phyloP scores from a whole-genome alignment of 1,140 invertebrate genomes.

The Macrobrachium rosenbergii region DNA sequence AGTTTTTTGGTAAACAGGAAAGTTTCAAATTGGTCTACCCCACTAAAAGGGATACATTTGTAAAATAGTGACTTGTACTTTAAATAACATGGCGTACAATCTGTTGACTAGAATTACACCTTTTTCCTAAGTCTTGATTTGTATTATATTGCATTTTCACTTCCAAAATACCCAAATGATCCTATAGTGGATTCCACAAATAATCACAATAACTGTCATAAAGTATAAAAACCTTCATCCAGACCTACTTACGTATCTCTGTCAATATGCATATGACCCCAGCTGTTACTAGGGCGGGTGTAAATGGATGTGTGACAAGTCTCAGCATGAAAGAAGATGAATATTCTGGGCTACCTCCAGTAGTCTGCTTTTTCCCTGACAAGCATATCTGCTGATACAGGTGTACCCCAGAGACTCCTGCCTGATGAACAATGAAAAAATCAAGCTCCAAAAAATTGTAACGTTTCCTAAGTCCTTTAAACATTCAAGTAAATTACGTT shows the following conservation, averaged over 20 bases:
- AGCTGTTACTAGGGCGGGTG: slow-evolving; percentile 36
- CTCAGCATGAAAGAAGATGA: slow-evolving; percentile 4
- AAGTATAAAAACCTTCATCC: not conserved
- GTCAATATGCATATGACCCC: slow-evolving; percentile 27
- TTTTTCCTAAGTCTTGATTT: too few species aligned
- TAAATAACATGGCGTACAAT: too few species aligned
- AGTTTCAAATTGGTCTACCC: too few species aligned
- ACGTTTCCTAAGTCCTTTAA: not conserved
- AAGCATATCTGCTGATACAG: slow-evolving; percentile 47
- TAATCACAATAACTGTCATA: not conserved
- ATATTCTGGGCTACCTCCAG: not conserved
- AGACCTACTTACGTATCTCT: slow-evolving; percentile 37
- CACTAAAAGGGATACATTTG: too few species aligned
- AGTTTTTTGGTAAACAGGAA: too few species aligned
- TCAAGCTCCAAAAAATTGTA: not conserved
- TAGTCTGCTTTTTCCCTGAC: not conserved
- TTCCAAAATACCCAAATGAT: too few species aligned
- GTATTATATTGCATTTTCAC: too few species aligned
- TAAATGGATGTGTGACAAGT: slow-evolving; percentile 34
- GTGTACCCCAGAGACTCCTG: slow-evolving; percentile 48
- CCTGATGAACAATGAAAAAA: not conserved
- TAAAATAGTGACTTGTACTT: too few species aligned
- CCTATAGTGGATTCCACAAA: not conserved
- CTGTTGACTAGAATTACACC: too few species aligned
- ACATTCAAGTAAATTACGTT: not conserved